Conservation (phyloP, 2,113 vertebrate species). For the Climacteris rufus region DNA sequence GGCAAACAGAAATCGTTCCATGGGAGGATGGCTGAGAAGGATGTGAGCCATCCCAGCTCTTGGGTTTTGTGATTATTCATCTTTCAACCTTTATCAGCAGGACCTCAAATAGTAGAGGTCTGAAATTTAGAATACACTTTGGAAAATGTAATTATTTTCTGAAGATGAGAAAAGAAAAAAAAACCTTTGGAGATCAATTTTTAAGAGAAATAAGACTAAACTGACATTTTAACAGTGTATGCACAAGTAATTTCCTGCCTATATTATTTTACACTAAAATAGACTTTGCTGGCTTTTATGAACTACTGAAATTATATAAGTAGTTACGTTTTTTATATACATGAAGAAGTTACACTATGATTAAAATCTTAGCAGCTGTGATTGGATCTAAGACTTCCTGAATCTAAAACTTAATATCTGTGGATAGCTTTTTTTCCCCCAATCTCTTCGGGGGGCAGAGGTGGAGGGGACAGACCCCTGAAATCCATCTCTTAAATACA, state of each 20-base stretch:
- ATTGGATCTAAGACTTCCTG: neutral
- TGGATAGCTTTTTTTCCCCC: neutral
- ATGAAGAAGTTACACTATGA: neutral
- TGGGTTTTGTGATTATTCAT: neutral
- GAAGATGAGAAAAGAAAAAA: neutral
- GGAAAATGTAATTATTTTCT: neutral
- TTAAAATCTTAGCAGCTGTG: neutral
- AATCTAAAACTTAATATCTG: neutral
- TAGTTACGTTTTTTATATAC: neutral
- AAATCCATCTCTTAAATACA: neutral
- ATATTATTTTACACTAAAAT: neutral
- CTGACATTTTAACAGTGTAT: neutral
- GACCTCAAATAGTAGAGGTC: neutral
- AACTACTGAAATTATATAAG: neutral
- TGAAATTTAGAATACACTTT: neutral
- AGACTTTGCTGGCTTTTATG: neutral
- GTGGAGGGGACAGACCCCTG: neutral
- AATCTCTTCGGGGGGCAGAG: neutral
- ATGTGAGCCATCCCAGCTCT: neutral
- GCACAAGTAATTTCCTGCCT: neutral
- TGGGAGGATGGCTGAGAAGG: neutral
- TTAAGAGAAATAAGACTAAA: neutral
- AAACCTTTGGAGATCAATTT: rapidly evolving
- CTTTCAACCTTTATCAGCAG: neutral
- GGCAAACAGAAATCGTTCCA: rapidly evolving